Evolutionary conservation across 2,113 vertebrate genomes (phyloP).

Genomic region (Isichthys henryi): DNA sequence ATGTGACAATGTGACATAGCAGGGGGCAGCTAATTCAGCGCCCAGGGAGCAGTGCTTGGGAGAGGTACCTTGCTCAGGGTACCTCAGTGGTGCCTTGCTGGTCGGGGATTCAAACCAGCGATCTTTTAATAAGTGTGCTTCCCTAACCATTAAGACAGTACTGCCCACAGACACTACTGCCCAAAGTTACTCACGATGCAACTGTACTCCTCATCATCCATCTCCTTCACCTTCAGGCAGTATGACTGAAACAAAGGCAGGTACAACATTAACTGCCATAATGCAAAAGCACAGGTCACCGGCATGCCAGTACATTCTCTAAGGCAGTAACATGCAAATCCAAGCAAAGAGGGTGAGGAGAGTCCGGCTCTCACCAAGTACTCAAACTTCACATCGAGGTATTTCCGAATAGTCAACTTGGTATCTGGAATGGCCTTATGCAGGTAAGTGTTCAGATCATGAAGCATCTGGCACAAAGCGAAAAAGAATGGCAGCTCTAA

Average conservation of each 20-base stretch:
- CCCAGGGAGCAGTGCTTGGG: too few relatives aligned
- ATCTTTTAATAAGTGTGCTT: too few relatives aligned
- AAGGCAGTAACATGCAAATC: background rate
- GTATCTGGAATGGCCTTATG: conserved; percentile 96
- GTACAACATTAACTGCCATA: conserved; percentile 1
- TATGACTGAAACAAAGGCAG: conserved; percentile 71
- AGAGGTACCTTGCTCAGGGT: too few relatives aligned
- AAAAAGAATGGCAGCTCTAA: background rate
- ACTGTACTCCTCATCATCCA: conserved; percentile 98
- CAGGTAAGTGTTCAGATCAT: conserved; percentile 91
- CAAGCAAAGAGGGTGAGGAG: background rate
- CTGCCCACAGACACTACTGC: too few relatives aligned
- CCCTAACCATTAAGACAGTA: too few relatives aligned
- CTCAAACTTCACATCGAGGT: conserved; percentile 97
- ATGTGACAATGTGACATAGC: too few relatives aligned
- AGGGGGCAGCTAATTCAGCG: too few relatives aligned
- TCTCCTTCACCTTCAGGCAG: conserved; percentile 98
- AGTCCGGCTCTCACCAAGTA: conserved; percentile 74
- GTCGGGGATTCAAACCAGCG: too few relatives aligned
- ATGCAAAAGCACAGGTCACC: background rate
- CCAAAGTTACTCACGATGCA: conserved; percentile 77
- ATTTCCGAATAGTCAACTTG: conserved; percentile 94
- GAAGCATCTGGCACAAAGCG: conserved; percentile 78
- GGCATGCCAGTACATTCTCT: background rate
- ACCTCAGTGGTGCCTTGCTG: too few relatives aligned